Percentiles rank a stretch among this genome's conserved stretches.
Conservation (phyloP, 2,888 invertebrate genomes). For the Altica lythri region DNA sequence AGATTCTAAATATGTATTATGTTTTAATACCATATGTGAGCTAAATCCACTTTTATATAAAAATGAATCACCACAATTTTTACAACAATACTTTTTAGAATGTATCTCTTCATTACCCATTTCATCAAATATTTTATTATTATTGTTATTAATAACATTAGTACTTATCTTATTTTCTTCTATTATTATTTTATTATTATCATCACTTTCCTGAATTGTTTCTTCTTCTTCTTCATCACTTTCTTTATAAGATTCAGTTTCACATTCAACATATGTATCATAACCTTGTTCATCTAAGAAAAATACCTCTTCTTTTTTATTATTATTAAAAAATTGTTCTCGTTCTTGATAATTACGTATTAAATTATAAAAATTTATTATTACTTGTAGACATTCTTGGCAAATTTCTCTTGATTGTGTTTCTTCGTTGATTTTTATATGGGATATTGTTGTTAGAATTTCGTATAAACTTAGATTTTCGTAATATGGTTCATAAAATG, state of each 20-base stretch:
- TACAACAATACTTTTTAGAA: constrained; percentile 25
- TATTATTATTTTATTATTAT: too few relatives aligned
- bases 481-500: constrained; percentile 22
- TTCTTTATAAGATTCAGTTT: constrained; percentile 22
- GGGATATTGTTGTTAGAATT: constrained; percentile 20
- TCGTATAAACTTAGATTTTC: constrained; percentile 18
- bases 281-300: constrained; percentile 30
- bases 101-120: constrained; percentile 24
- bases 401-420: constrained; percentile 21
- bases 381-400: constrained; percentile 22
- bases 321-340: background rate
- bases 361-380: constrained; percentile 24
- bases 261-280: constrained; percentile 27
- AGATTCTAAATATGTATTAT: constrained; percentile 23
- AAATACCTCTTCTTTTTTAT: constrained; percentile 22
- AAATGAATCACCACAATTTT: constrained; percentile 30
- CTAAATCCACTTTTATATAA: constrained; percentile 29
- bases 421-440: constrained; percentile 21
- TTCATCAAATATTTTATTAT: constrained; percentile 17
- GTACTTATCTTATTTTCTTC: too few relatives aligned
- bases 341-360: constrained; percentile 21
- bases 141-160: too few relatives aligned
- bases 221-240: constrained; percentile 17
- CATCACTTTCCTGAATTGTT: constrained; percentile 2
- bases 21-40: constrained; percentile 30